Percentiles rank a stretch among this genome's conserved stretches.
Evolutionary conservation across 2,888 invertebrate species (phyloP).

Genomic region (Calliphora vomitoria): DNA sequence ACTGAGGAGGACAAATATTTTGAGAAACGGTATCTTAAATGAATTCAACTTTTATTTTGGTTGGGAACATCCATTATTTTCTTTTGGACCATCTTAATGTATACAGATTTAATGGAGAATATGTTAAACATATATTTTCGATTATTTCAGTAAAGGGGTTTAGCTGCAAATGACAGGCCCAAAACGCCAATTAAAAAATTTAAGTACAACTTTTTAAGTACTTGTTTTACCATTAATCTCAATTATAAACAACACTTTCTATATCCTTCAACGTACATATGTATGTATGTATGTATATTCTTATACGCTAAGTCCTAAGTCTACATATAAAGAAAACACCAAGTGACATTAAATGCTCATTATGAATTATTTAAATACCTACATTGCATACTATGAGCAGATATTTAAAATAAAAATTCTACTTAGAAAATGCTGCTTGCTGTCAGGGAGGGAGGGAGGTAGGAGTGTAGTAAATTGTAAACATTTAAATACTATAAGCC

Average conservation of each 20-base stretch:
- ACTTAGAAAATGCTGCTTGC: neutral
- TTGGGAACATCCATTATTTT: too few species aligned
- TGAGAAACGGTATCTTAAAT: too few species aligned
- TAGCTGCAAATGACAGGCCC: neutral
- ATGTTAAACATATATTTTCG: too few species aligned
- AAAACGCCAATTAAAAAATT: neutral
- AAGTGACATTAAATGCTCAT: conserved; percentile 67
- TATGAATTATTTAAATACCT: conserved; percentile 56
- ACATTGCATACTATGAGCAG: neutral
- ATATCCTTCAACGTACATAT: neutral
- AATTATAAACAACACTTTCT: neutral
- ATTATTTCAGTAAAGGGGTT: too few species aligned
- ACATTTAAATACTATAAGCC: conserved; percentile 56
- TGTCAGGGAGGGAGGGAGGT: neutral
- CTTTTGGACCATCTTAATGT: too few species aligned
- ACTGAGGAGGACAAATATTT: too few species aligned
- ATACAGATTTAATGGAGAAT: too few species aligned
- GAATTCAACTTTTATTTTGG: too few species aligned
- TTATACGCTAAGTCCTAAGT: neutral
- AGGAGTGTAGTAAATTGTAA: conserved; percentile 33
- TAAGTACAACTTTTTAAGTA: neutral
- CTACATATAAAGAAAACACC: conserved; percentile 9
- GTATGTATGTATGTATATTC: neutral
- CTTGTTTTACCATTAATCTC: neutral
- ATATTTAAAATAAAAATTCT: conserved; percentile 20